Base-by-base conservation (phyloP, 1,140 invertebrate species). In the Drosophila leontia region DNA sequence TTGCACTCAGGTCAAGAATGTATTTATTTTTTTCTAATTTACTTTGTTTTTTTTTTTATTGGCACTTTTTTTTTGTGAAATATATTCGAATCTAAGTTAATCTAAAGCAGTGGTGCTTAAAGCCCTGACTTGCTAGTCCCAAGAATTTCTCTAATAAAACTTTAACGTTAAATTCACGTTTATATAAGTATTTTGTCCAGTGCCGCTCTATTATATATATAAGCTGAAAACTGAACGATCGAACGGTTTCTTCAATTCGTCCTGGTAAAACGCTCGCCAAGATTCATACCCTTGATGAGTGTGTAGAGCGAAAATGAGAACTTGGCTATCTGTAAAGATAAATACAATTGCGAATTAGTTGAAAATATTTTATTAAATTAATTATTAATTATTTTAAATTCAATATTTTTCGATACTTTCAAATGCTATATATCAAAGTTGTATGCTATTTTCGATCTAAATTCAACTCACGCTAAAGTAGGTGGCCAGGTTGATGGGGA, bases 291-390 rank as follows among this genome's bases (percentile, higher is more conserved):
- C 59, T 84, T 82, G 32, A 84, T 84, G 3, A 84, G 72, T 1
- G 81, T 82, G 50, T 84, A 84, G 9, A 84, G 64, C 13, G 81
- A 84, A 41, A 84, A 84, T 1, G 81, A 79, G 67, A 84, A 84
- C 47, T 84, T 84, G 17, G 81, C 81, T 32, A 84, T 76, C 81
- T 84, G 51, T 3, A 45, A 65, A 32, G 2, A 47, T 26, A 42
- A 15, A 8, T 56, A 29, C 26, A 7, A 7, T 3, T 5, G 7
- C 26, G 7, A 29, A 29, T 29, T 29, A 23, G 23, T 23, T 23
- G 23, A 23, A 23, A 23, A 23, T 23, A 23, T 23, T 23, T 23
- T 23, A 2, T 23, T 23, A 23, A 23, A 23, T 23, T 23, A 23
- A 23, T 23, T 23, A 23, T 23, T 23, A 23, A 23, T 23, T 23